Evolutionary conservation across 2,113 vertebrate genomes (phyloP).

Genomic region (Cyprinodon brontotheroides): DNA sequence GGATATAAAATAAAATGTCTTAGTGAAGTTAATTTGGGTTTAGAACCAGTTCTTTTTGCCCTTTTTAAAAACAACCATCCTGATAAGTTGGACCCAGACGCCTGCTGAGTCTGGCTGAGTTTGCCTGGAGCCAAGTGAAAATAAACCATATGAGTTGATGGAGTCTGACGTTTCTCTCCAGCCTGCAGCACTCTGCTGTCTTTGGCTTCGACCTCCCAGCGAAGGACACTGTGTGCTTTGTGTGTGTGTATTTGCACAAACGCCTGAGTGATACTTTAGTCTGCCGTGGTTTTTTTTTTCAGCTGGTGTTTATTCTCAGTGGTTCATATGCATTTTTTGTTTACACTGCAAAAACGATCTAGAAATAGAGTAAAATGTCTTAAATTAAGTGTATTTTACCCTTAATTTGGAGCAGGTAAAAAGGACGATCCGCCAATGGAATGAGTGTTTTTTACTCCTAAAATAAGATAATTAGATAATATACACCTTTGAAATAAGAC

Average conservation of each 20-base stretch:
- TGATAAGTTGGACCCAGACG: constrained; percentile 48
- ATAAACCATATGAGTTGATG: constrained; percentile 70
- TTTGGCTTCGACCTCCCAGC: constrained; percentile 66
- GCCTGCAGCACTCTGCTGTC: constrained; percentile 62
- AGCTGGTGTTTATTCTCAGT: neutral
- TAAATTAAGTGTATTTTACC: too few species aligned
- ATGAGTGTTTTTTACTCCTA: too few species aligned
- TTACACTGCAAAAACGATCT: neutral
- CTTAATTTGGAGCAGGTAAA: too few species aligned
- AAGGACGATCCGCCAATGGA: too few species aligned
- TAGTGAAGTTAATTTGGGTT: constrained; percentile 17
- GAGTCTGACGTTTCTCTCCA: constrained; percentile 64
- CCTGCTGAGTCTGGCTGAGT: constrained; percentile 67
- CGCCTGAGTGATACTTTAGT: constrained; percentile 22
- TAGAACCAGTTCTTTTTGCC: constrained; percentile 34
- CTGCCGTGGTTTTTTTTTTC: too few species aligned
- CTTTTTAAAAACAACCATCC: constrained; percentile 43
- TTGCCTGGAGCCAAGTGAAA: constrained; percentile 69
- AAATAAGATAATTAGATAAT: too few species aligned
- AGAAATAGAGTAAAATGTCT: too few species aligned
- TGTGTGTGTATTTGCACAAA: constrained; percentile 18
- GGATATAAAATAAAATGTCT: neutral
- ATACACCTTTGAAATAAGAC: too few species aligned
- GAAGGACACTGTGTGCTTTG: constrained; percentile 53
- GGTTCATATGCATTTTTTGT: constrained; percentile 1